These are phyloP conservation scores for Aphrophora alni DNA, from an alignment of 2,888 invertebrate species.

Conservation along the genomic window DNA sequence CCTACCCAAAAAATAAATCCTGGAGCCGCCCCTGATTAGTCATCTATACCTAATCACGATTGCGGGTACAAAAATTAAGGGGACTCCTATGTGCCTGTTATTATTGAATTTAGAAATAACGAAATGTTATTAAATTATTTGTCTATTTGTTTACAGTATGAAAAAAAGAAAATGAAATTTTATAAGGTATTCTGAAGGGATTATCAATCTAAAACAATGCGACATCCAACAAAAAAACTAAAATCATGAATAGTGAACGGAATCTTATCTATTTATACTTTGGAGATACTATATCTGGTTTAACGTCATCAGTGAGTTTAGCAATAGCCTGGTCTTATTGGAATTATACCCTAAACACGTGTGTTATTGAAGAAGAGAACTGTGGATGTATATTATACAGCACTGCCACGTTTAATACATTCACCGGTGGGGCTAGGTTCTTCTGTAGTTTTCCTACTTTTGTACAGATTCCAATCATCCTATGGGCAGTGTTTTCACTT, in stretches of 20 bases:
- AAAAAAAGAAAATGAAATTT: neutral
- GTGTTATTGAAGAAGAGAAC: slow-evolving; percentile 51
- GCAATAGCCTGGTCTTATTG: slow-evolving; percentile 57
- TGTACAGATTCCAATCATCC: slow-evolving; percentile 52
- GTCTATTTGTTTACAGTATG: neutral
- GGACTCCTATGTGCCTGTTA: too few species aligned
- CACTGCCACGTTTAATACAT: slow-evolving; percentile 55
- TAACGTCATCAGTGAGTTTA: slow-evolving; percentile 52
- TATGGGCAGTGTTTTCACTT: slow-evolving; percentile 48
- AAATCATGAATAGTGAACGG: slow-evolving; percentile 41
- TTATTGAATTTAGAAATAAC: too few species aligned
- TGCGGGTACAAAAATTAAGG: too few species aligned
- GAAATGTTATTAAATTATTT: too few species aligned
- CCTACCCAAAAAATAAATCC: too few species aligned
- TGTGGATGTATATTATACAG: slow-evolving; percentile 59
- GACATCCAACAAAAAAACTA: neutral
- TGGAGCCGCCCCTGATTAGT: too few species aligned
- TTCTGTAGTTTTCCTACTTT: slow-evolving; percentile 56
- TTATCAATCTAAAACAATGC: neutral
- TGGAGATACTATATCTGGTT: slow-evolving; percentile 48
- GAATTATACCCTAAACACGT: slow-evolving; percentile 55
- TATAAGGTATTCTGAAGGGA: neutral
- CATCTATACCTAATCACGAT: too few species aligned
- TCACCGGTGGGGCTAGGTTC: slow-evolving; percentile 57
- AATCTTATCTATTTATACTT: slow-evolving; percentile 41